Conservation (phyloP, 2,888 invertebrate genomes). For the Norana najaformis region DNA sequence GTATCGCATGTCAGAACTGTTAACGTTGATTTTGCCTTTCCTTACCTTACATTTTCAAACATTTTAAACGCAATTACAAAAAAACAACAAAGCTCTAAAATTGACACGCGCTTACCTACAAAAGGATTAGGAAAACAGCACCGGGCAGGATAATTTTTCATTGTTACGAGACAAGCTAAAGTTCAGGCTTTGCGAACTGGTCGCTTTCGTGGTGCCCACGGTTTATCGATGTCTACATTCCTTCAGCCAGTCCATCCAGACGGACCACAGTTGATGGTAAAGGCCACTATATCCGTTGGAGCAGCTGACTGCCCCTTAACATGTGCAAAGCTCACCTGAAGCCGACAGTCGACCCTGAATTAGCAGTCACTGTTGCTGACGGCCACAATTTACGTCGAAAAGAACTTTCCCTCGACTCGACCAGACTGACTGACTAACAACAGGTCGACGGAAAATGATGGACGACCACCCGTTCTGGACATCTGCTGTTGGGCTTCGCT, state of each 20-base stretch:
- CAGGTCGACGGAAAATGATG: background rate
- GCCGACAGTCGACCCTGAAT: background rate
- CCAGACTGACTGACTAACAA: background rate
- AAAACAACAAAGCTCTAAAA: too few relatives aligned
- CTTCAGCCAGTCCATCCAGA: background rate
- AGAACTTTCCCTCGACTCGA: background rate
- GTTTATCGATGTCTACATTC: background rate
- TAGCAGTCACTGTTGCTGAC: background rate
- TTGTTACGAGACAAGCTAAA: too few relatives aligned
- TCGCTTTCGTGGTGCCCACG: too few relatives aligned
- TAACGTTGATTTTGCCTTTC: too few relatives aligned
- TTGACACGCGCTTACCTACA: too few relatives aligned
- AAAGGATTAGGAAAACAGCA: too few relatives aligned
- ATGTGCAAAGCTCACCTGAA: background rate
- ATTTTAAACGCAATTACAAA: too few relatives aligned
- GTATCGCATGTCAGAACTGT: too few relatives aligned
- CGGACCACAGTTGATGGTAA: too few relatives aligned
- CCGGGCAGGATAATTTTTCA: too few relatives aligned
- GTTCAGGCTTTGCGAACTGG: too few relatives aligned
- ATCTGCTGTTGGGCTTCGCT: background rate
- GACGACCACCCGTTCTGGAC: background rate
- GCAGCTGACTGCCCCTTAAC: background rate
- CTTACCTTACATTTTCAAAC: too few relatives aligned
- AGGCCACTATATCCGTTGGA: background rate
- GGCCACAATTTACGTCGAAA: background rate